These are phyloP conservation scores for Zygaena filipendulae DNA, from an alignment of 2,888 invertebrate species.

Conservation along the genomic window DNA sequence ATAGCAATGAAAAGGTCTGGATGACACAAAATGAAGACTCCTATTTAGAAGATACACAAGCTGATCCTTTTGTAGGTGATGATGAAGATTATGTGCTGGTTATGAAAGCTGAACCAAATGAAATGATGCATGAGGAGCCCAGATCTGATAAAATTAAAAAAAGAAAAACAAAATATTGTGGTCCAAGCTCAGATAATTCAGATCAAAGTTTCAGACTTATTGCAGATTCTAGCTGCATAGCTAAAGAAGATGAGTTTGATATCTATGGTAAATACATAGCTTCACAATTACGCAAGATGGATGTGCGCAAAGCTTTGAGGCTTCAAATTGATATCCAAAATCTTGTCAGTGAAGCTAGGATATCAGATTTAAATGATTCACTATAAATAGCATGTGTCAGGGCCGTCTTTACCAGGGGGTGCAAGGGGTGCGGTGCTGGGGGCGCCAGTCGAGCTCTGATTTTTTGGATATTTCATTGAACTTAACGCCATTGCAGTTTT, in stretches of 20 bases:
- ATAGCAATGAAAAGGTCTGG: no score
- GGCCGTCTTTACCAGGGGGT: no score
- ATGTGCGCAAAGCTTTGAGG: conserved; percentile 39
- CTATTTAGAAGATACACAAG: conserved; percentile 10
- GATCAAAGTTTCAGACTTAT: conserved; percentile 28
- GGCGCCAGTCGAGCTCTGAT: no score
- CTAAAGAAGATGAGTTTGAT: conserved; percentile 53
- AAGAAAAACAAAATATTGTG: conserved; percentile 32
- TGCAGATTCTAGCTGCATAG: conserved; percentile 21
- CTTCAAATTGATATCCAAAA: conserved; percentile 51
- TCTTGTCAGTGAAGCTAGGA: conserved; percentile 46
- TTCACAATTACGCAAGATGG: conserved; percentile 48
- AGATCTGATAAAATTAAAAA: conserved; percentile 4
- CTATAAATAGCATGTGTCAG: no score
- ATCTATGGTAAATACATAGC: conserved; percentile 57
- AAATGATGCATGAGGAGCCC: conserved; percentile 10
- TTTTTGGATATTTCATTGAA: no score
- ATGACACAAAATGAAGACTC: no score
- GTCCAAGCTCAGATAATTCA: conserved; percentile 25
- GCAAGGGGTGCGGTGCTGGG: no score
- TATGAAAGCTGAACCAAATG: conserved; percentile 29
- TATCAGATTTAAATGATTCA: conserved; percentile 27
- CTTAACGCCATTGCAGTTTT: no score
- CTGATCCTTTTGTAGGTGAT: conserved; percentile 24
- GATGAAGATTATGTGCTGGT: conserved; percentile 27